These are phyloP conservation scores for Lacanobia oleracea DNA, from an alignment of 2,888 invertebrate genomes.

Conservation along the genomic window DNA sequence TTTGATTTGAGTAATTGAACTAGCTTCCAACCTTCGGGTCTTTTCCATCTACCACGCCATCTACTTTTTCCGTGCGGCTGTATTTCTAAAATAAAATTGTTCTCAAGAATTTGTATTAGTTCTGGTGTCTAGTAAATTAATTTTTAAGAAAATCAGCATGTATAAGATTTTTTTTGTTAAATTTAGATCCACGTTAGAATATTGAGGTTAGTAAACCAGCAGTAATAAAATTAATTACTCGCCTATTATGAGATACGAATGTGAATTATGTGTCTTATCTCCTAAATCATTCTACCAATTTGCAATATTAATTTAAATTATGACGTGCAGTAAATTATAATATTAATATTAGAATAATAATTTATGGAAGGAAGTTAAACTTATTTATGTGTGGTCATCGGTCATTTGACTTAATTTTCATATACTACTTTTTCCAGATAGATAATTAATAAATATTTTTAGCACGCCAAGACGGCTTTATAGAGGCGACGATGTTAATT, in stretches of 20 bases:
- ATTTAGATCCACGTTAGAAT: neutral
- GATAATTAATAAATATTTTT: neutral
- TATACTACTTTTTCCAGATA: neutral
- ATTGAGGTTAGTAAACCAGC: constrained; percentile 39
- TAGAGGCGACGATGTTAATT: neutral
- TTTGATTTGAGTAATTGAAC: no score
- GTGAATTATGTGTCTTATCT: constrained; percentile 54
- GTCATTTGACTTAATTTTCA: constrained; percentile 26
- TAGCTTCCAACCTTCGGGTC: no score
- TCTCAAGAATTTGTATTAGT: no score
- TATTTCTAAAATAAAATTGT: no score
- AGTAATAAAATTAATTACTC: constrained; percentile 46
- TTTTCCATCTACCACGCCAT: no score
- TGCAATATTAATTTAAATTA: constrained; percentile 63
- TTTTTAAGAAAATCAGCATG: no score
- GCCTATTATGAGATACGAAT: constrained; percentile 37
- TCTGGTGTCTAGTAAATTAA: no score
- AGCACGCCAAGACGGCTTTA: neutral
- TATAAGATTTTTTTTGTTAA: constrained; percentile 4
- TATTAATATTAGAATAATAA: constrained; percentile 48
- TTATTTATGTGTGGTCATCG: constrained; percentile 41
- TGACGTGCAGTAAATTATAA: constrained; percentile 53
- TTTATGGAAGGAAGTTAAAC: constrained; percentile 36
- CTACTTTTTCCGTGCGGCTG: no score
- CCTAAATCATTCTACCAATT: constrained; percentile 55